These are phyloP conservation scores for Halyomorpha halys DNA, from an alignment of 1,140 invertebrate species.

Conservation along the genomic window DNA sequence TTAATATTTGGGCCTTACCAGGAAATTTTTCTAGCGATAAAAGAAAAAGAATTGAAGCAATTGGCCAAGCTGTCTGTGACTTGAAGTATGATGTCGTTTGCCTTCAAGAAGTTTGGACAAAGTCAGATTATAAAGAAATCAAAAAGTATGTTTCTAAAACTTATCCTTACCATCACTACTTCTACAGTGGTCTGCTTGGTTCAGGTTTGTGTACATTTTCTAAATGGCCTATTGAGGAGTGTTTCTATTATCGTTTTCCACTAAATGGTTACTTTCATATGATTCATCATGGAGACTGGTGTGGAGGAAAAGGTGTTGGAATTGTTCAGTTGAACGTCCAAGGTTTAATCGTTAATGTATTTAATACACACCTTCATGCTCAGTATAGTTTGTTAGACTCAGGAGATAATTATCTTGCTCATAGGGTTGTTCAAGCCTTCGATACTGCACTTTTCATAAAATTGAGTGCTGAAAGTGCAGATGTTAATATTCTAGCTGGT, in stretches of 20 bases:
- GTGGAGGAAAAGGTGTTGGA: conserved; percentile 92
- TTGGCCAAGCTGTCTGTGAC: conserved; percentile 57
- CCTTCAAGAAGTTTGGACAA: conserved; percentile 85
- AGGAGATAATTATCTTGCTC: conserved; percentile 80
- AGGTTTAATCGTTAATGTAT: conserved; percentile 67
- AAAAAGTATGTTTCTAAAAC: conserved; percentile 46
- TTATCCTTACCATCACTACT: conserved; percentile 84
- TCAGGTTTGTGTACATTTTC: conserved; percentile 88
- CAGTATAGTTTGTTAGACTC: conserved; percentile 71
- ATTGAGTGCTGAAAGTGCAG: conserved; percentile 62
- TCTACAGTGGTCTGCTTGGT: conserved; percentile 85
- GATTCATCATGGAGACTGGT: conserved; percentile 95
- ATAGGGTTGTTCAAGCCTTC: conserved; percentile 83
- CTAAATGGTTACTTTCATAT: conserved; percentile 97
- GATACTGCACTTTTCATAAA: conserved; percentile 89
- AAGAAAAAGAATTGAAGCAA: conserved; percentile 61
- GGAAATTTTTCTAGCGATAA: conserved; percentile 40
- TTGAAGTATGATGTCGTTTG: conserved; percentile 78
- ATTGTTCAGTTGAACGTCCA: conserved; percentile 63
- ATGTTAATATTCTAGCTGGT: conserved; percentile 76
- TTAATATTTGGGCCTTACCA: no score
- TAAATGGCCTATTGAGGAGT: conserved; percentile 72
- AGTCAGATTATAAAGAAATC: conserved; percentile 62
- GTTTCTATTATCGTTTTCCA: conserved; percentile 82
- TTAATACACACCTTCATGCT: conserved; percentile 90